phyloP scores from a whole-genome alignment of 2,113 vertebrate genomes.

The Cinclus cinclus region DNA sequence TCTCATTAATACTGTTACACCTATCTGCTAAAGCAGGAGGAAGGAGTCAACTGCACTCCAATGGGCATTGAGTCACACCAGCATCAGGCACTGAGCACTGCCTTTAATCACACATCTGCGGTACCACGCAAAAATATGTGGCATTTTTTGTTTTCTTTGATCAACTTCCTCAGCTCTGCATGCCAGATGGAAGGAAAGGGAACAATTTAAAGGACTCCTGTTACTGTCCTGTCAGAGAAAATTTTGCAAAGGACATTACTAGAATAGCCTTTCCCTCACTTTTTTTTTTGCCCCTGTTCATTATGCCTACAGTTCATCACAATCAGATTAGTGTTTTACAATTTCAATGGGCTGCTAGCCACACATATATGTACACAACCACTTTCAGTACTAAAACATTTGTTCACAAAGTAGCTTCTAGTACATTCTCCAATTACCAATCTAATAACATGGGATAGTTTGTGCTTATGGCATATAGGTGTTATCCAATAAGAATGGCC shows the following conservation, averaged over 20 bases:
- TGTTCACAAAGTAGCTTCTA: background rate
- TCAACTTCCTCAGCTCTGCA: background rate
- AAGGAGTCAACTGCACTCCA: background rate
- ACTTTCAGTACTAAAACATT: background rate
- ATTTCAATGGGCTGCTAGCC: background rate
- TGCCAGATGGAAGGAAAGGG: background rate
- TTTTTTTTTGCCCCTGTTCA: background rate
- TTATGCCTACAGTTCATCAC: background rate
- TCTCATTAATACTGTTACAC: background rate
- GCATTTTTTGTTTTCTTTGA: background rate
- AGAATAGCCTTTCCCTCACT: background rate
- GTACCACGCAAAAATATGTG: background rate
- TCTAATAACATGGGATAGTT: fast-evolving
- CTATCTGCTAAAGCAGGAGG: background rate
- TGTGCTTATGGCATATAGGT: background rate
- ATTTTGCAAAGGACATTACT: background rate
- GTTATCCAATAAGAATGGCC: background rate
- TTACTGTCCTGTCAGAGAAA: background rate
- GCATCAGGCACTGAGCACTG: background rate
- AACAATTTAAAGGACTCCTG: background rate
- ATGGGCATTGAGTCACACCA: background rate
- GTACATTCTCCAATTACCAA: background rate
- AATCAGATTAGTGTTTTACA: background rate
- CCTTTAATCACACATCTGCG: background rate
- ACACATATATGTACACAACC: background rate